Evolutionary conservation across 1,140 invertebrate genomes (phyloP).

Genomic region (Drosophila teissieri): DNA sequence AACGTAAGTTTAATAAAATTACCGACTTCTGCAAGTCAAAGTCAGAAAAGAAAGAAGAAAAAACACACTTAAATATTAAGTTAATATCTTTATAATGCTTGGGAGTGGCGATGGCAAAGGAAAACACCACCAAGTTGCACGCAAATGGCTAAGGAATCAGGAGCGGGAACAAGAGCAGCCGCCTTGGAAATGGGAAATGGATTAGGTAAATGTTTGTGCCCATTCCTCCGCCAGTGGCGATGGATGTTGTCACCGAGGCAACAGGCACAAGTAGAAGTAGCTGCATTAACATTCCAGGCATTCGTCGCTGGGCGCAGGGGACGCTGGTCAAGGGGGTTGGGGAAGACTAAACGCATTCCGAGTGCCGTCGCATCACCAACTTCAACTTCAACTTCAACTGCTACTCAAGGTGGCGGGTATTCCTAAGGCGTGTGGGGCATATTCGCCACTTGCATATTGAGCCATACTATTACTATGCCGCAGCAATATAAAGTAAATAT

Average conservation of each 20-base stretch:
- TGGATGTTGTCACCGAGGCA: slow-evolving; percentile 49
- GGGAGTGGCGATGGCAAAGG: not conserved
- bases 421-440: not conserved
- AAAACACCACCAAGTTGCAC: not conserved
- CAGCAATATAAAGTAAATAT: no score
- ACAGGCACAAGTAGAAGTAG: slow-evolving; percentile 30
- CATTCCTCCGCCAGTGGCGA: slow-evolving; percentile 42
- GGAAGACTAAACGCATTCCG: slow-evolving; percentile 73
- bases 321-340: not conserved
- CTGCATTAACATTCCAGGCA: slow-evolving; percentile 73
- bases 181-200: slow-evolving; percentile 68
- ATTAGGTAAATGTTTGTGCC: slow-evolving; percentile 79
- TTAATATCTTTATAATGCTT: not conserved
- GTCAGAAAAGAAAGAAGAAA: no score
- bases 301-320: slow-evolving; percentile 11
- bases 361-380: slow-evolving; percentile 43
- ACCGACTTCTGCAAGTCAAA: not conserved
- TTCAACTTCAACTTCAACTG: slow-evolving; percentile 46
- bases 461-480: not conserved
- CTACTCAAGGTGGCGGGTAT: slow-evolving; percentile 25
- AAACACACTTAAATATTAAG: not conserved
- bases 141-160: slow-evolving; percentile 1
- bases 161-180: slow-evolving; percentile 55
- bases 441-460: not conserved
- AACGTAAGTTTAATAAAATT: no score